Conservation (phyloP, 1,140 invertebrate species). For the Drosophila tsacasi region DNA sequence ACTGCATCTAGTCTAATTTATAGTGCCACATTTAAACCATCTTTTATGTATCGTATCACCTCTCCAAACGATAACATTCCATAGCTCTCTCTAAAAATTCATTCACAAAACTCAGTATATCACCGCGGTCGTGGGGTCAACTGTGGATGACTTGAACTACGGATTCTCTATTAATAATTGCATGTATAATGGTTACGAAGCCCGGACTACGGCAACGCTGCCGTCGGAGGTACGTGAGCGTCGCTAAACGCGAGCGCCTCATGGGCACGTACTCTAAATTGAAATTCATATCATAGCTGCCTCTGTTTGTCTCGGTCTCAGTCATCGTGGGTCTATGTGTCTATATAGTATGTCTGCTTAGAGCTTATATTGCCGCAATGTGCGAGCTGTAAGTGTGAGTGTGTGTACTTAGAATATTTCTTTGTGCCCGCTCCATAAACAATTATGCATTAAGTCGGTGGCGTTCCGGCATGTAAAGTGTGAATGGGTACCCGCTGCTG, state of each 20-base stretch:
- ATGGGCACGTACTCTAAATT: slow-evolving; percentile 78
- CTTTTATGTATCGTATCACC: neutral
- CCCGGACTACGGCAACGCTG: slow-evolving; percentile 7
- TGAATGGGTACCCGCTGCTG: slow-evolving; percentile 48
- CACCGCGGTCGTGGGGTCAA: slow-evolving; percentile 20
- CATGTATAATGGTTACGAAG: slow-evolving; percentile 52
- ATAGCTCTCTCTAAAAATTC: neutral
- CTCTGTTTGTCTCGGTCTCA: slow-evolving; percentile 52
- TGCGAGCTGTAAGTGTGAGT: slow-evolving; percentile 14
- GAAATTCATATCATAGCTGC: slow-evolving; percentile 78
- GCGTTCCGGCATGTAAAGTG: slow-evolving; percentile 71
- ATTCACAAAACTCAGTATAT: slow-evolving; percentile 25
- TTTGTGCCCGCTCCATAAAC: slow-evolving; percentile 72
- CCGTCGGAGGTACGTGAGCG: slow-evolving; percentile 56
- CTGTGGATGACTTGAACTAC: slow-evolving; percentile 10
- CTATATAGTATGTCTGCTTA: slow-evolving; percentile 20
- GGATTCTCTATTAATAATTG: slow-evolving; percentile 59
- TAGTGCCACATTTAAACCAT: neutral
- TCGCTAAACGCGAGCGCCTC: slow-evolving; percentile 60
- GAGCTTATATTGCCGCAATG: slow-evolving; percentile 31
- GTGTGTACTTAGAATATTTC: slow-evolving; percentile 69
- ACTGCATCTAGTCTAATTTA: no score
- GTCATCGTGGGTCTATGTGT: slow-evolving; percentile 21
- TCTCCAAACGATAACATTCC: neutral
- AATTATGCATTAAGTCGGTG: slow-evolving; percentile 75